A percentile compares a stretch with the other conserved stretches of the same genome.
Conservation (phyloP, 2,797 vertebrate genomes). For the Acanthurus lineatus region DNA sequence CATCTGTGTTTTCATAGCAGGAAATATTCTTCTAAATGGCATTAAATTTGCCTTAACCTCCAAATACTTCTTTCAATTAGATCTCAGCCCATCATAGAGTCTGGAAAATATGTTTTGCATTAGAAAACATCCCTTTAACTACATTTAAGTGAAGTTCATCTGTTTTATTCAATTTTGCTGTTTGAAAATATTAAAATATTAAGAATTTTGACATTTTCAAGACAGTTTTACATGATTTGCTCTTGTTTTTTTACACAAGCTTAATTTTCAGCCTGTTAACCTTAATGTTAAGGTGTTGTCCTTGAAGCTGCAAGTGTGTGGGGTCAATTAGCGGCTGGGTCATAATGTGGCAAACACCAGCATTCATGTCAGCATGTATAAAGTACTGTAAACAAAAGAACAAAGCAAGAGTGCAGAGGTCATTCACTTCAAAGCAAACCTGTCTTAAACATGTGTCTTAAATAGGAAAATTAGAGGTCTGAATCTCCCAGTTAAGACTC, state of each 20-base stretch:
- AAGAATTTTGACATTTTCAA: no score
- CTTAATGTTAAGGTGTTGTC: slow-evolving; percentile 48
- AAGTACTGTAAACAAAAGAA: slow-evolving; percentile 39
- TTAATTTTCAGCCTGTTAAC: neutral
- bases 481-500: neutral
- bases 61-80: neutral
- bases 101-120: neutral
- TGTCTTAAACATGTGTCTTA: neutral
- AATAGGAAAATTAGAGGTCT: slow-evolving; percentile 21
- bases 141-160: no score
- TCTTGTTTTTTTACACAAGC: neutral
- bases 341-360: slow-evolving; percentile 32
- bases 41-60: neutral
- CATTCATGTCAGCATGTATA: neutral
- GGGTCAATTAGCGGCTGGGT: slow-evolving; percentile 13
- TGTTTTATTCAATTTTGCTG: no score
- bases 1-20: neutral
- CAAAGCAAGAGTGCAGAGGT: slow-evolving; percentile 12
- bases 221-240: neutral
- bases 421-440: slow-evolving; percentile 23
- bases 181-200: neutral
- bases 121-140: neutral
- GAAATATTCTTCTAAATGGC: neutral
- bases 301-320: slow-evolving; percentile 24
- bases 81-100: neutral